Evolutionary conservation across 2,113 vertebrate species (phyloP).

Genomic region (Nerophis ophidion): DNA sequence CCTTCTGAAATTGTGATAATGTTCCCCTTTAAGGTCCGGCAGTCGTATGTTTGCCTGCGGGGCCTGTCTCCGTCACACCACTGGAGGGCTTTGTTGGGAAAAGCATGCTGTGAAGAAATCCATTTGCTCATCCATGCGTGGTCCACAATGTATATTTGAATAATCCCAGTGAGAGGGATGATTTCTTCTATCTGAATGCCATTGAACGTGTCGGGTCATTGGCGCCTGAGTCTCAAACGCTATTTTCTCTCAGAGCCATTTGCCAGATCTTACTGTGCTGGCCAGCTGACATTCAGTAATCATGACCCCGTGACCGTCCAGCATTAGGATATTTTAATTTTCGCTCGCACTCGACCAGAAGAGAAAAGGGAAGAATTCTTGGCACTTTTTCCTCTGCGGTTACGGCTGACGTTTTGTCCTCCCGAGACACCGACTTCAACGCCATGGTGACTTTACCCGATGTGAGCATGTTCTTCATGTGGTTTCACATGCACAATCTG

Average conservation of each 20-base stretch:
- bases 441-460: constrained; percentile 31
- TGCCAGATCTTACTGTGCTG: constrained; percentile 10
- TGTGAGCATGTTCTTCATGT: constrained; percentile 1
- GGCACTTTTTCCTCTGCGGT: constrained; percentile 6
- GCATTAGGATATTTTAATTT: constrained; percentile 32
- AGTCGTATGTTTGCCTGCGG: not conserved
- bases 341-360: constrained; percentile 15
- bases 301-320: constrained; percentile 16
- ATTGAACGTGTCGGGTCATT: constrained; percentile 32
- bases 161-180: constrained; percentile 13
- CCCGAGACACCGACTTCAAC: constrained; percentile 32
- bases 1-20: no score
- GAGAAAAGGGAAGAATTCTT: constrained; percentile 6
- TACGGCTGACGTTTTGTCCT: constrained; percentile 43
- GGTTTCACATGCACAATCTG: not conserved
- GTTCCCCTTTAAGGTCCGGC: no score
- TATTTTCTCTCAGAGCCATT: constrained; percentile 12
- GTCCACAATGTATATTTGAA: constrained; percentile 24
- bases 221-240: constrained; percentile 37
- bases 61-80: not conserved
- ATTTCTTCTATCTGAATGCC: constrained; percentile 27
- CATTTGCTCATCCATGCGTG: constrained; percentile 21
- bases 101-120: constrained; percentile 32
- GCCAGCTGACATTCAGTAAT: constrained; percentile 37
- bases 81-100: constrained; percentile 29